A percentile compares a stretch with the other conserved stretches of the same genome.
Evolutionary conservation across 2,113 vertebrate species (phyloP).

Genomic region (Hylia prasina): DNA sequence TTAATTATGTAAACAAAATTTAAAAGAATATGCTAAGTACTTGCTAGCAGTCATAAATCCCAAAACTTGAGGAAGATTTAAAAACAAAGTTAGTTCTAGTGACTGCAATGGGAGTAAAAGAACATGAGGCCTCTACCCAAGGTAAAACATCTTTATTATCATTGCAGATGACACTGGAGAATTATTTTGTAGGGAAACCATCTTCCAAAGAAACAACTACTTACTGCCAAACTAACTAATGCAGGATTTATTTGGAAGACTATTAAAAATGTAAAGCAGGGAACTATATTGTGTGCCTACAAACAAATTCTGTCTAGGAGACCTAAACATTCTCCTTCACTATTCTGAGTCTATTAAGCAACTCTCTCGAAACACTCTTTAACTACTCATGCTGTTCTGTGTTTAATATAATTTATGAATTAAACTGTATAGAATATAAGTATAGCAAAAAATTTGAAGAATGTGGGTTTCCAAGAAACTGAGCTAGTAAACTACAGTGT

Average conservation of each 20-base stretch:
- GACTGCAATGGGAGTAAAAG: background rate
- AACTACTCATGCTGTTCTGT: background rate
- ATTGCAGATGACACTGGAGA: background rate
- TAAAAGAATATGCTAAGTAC: background rate
- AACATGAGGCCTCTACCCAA: background rate
- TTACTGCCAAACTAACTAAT: background rate
- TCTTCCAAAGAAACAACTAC: background rate
- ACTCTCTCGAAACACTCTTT: background rate
- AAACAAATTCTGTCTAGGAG: background rate
- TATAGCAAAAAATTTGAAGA: background rate
- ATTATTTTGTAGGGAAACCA: background rate
- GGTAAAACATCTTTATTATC: background rate
- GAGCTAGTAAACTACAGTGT: background rate
- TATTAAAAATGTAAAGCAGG: background rate
- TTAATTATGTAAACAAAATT: background rate
- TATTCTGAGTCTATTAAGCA: background rate
- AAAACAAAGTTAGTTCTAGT: background rate
- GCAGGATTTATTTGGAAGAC: background rate
- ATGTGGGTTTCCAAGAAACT: background rate
- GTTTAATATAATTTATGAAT: background rate
- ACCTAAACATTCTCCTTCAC: background rate
- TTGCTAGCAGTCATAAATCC: background rate
- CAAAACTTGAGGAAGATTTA: background rate
- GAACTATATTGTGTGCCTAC: background rate
- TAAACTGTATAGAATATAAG: background rate